phyloP scores from a whole-genome alignment of 2,888 invertebrate species.

The Orthosia cruda region DNA sequence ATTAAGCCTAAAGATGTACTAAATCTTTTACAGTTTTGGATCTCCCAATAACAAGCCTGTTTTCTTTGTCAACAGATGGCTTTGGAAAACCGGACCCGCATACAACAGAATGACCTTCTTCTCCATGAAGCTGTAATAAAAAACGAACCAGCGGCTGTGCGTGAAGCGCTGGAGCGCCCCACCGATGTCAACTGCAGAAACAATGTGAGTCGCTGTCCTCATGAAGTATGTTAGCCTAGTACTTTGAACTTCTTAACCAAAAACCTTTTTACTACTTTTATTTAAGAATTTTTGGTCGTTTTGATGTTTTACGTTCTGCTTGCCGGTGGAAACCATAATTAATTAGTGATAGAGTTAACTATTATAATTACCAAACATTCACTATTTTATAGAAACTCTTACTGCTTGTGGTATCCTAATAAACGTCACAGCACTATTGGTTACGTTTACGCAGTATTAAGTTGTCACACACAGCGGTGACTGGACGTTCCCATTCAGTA shows the following conservation, averaged over 20 bases:
- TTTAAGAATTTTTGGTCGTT: no score
- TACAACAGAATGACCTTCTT: slow-evolving; percentile 93
- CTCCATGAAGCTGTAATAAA: slow-evolving; percentile 95
- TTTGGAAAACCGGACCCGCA: slow-evolving; percentile 85
- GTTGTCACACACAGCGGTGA: no score
- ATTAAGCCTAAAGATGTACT: slow-evolving; percentile 21
- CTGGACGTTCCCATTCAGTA: no score
- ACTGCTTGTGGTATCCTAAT: no score
- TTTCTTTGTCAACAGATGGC: slow-evolving; percentile 75
- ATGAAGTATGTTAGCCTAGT: slow-evolving; percentile 47
- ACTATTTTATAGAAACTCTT: no score
- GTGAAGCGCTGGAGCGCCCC: slow-evolving; percentile 92
- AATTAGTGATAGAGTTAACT: no score
- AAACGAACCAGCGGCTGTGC: slow-evolving; percentile 93
- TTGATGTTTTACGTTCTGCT: no score
- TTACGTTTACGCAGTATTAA: no score
- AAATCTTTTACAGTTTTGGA: background rate
- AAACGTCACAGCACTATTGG: no score
- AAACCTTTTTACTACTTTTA: background rate
- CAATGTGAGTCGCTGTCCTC: slow-evolving; percentile 91
- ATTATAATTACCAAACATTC: no score
- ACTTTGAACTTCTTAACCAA: slow-evolving; percentile 36
- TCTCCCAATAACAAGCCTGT: background rate
- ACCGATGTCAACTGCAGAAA: slow-evolving; percentile 94
- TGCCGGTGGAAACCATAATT: no score